Conservation (phyloP, 2,113 vertebrate genomes). For the Manacus vitellinus region DNA sequence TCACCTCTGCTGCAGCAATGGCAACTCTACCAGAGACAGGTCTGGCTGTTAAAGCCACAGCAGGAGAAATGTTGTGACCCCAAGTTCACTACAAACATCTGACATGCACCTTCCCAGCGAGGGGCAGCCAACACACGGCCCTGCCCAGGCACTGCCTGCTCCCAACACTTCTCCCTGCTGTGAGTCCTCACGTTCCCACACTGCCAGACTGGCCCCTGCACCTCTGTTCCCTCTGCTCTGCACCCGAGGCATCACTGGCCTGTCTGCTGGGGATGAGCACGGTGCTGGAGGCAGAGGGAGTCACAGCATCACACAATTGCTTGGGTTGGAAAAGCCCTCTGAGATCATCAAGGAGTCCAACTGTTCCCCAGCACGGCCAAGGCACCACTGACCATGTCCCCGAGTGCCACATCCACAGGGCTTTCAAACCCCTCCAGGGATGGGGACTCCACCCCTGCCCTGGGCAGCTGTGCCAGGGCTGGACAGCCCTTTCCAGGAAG, state of each 20-base stretch:
- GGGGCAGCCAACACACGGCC: accelerated
- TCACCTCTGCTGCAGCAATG: neutral
- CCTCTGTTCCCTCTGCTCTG: neutral
- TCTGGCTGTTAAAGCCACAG: neutral
- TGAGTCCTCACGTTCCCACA: accelerated
- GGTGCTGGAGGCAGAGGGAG: accelerated
- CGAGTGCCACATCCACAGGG: neutral
- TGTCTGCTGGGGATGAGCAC: neutral
- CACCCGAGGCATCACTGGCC: neutral
- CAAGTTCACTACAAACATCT: neutral
- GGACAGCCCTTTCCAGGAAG: too few species aligned
- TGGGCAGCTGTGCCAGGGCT: neutral
- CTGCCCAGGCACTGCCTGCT: neutral
- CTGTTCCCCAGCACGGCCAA: neutral
- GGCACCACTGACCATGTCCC: neutral
- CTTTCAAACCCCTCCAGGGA: neutral
- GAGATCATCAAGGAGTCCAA: too few species aligned
- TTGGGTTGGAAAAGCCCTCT: neutral
- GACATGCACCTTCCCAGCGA: neutral
- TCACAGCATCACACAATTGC: accelerated
- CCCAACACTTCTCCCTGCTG: accelerated
- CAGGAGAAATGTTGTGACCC: neutral
- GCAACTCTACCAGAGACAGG: neutral
- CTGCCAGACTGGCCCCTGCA: neutral
- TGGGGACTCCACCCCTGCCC: neutral